Evolutionary conservation across 2,888 invertebrate species (phyloP), one percentile per base, ranked within the genome.

Genomic region (Ophion ventricosus): DNA sequence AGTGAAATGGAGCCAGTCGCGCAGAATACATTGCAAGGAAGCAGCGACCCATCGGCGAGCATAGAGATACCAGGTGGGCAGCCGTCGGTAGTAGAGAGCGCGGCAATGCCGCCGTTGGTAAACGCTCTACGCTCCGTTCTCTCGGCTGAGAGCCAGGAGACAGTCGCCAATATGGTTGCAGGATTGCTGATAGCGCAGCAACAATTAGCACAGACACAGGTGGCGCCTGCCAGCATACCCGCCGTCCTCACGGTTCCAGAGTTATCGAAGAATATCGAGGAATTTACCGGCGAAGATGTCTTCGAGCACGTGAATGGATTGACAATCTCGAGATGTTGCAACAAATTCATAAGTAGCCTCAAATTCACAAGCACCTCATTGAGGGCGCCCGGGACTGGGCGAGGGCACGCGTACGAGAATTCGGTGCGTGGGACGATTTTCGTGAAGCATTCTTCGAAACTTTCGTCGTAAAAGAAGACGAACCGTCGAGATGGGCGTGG

Each of bases 381-480:
- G 35, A 10, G 0, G 72, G 72, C 2, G 72, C 72, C 11, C 17
- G 20, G 20, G 72, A 59, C 25, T 75, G 63, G 63, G 23, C n/a
- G 20, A 20, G 72, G 29, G 40, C 59, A 14, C 73, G 20, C 1
- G 35, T 59, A 14, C 23, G 61, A 5, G 64, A 35, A 5, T 10
- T 64, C 1, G 35, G 11, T 1, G 7, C 80, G 11, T 75, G 83
- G 83, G 29, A 64, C 1, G 43, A 75, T 0, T 83, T 80, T 29
- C 70, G 63, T 1, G 54, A 54, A 23, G 80, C 70, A 11, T 83
- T 78, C 11, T 25, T 54, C 0, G 70, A 78, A 8, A 78, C 70
- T 0, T 78, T 78, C 10, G 63, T 78, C 0, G 35, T 72, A 49
- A 63, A 54, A 2, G 78, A 72, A 0, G 70, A 78, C 10, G 0